Evolutionary conservation across 2,888 invertebrate species (phyloP), one percentile per base, ranked within the genome.

Genomic region (Crepidodera aurea): DNA sequence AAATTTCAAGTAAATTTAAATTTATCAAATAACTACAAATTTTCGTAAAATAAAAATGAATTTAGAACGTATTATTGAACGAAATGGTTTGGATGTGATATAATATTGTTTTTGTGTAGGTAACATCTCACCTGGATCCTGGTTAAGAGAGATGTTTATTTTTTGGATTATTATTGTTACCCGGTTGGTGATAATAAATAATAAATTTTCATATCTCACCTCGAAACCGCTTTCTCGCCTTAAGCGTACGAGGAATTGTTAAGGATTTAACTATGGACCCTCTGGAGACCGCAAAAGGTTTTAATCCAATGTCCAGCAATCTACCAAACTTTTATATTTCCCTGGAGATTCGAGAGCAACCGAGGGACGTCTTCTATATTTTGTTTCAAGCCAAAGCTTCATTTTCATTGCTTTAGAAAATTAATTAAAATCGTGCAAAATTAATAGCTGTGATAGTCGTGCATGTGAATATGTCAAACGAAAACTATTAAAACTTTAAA

Each of bases 311-410:
- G 76, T 72, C 71, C 75, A 70, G 72, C 74, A 71, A 75, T 76
- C 74, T 76, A 75, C 72, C 71, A 68, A 64, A 75, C 72, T 75
- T 76, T 76, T 75, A 76, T 76, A 77, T 75, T 76, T 75, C 76
- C 76, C 77, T 46, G 27, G 73, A 71, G 77, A 54, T 48, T 15
- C 13, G 1, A 1, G 29, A 44, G 40, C 37, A 50, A 50, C 40
- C 60, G 29, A 37, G 60, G 50, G 48, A 54, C 25, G 39, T 54
- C 39, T 50, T 25, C 37, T 60, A 34, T 59, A 16, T 60, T 37
- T 48, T 57, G 57, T 57, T 57, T 34, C 56, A 27, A 44, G 22
- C 32, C 12, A 25, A 57, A 48, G 27, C 57, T 34, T 57, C 48
- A 50, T 48, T 57, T 57, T 57, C 57, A 57, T 57, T 57, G 57